Base-by-base conservation (phyloP, 2,888 invertebrate species). In the Dysmachus trigonus region DNA sequence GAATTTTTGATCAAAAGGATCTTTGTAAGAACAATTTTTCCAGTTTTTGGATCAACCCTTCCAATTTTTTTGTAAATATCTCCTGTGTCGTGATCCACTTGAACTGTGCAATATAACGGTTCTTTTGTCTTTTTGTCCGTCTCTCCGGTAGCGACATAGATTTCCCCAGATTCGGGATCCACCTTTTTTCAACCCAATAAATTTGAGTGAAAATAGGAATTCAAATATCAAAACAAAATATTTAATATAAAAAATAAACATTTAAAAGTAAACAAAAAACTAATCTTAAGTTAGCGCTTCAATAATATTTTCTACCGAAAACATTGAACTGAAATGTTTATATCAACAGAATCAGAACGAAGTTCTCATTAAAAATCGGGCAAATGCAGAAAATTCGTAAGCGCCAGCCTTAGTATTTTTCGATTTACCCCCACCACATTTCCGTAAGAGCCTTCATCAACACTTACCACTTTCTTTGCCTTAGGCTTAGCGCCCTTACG, bases 1-100 rank as follows among this genome's bases (percentile, higher is more conserved):
- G 94, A 94, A 89, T 95, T 95, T 1, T 95, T 95, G 88, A 95
- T 94, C 87, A 95, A 92, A 90, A 94, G 94, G 86, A 95, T 94
- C 89, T 94, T 94, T 27, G 95, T 93, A 73, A 96, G 94, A 47
- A 95, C 93, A 74, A 96, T 92, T 90, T 94, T 94, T 88, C 95
- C 95, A 0, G 95, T 95, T 90, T 93, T 94, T 6, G 95, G 94
- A 90, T 96, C 95, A 88, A 95, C 94, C 90, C 94, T 95, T 22
- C 95, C 95, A 86, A 95, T 93, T 92, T 95, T 95, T 5, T 95
- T 95, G 91, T 95, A 95, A 77, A 95, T 95, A 91, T 95, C 95
- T 33, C 95, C 95, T 30, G 95, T 94, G 85, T 94, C 94, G 5
- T 95, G 94, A 89, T 95, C 95, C 74, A 95, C 94, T 93, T 95